A percentile compares a stretch with the other conserved stretches of the same genome.
Conservation (phyloP, 2,113 vertebrate species). For the Laticauda colubrina region DNA sequence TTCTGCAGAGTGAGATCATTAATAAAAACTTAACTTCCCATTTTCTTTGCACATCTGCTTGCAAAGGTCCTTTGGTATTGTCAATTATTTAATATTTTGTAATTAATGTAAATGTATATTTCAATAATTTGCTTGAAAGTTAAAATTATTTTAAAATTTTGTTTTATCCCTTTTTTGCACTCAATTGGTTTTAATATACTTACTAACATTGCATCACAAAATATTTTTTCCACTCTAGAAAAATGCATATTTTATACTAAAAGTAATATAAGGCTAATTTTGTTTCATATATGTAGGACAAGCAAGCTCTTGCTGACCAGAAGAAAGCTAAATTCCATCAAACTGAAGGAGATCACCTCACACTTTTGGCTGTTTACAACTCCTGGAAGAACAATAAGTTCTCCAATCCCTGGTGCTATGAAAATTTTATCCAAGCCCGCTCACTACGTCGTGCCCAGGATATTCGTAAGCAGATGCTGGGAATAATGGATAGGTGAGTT, state of each 20-base stretch:
- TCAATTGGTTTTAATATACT: not conserved
- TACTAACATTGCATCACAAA: not conserved
- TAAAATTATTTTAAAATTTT: not conserved
- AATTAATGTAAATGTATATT: not conserved
- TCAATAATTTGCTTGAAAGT: not conserved
- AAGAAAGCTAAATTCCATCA: conserved; percentile 99
- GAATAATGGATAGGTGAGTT: conserved; percentile 94
- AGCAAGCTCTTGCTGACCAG: conserved; percentile 96
- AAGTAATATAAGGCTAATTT: not conserved
- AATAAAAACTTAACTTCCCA: not conserved
- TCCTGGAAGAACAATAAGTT: conserved; percentile 99
- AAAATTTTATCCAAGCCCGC: conserved; percentile 97
- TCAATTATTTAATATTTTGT: not conserved
- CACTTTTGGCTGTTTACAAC: conserved; percentile 96
- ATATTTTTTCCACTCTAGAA: not conserved
- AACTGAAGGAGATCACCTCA: conserved; percentile 95
- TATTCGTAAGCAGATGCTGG: conserved; percentile 98
- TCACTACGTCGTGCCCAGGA: conserved; percentile 93
- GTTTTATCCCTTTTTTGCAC: not conserved
- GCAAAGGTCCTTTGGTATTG: not conserved
- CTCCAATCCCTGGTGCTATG: conserved; percentile 98
- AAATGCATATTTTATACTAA: not conserved
- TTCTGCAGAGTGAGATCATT: not conserved
- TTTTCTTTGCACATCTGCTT: not conserved
- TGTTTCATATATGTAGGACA: conserved; percentile 76